These are phyloP conservation scores for Galerucella pusilla DNA, from an alignment of 2,888 invertebrate genomes.

Conservation along the genomic window DNA sequence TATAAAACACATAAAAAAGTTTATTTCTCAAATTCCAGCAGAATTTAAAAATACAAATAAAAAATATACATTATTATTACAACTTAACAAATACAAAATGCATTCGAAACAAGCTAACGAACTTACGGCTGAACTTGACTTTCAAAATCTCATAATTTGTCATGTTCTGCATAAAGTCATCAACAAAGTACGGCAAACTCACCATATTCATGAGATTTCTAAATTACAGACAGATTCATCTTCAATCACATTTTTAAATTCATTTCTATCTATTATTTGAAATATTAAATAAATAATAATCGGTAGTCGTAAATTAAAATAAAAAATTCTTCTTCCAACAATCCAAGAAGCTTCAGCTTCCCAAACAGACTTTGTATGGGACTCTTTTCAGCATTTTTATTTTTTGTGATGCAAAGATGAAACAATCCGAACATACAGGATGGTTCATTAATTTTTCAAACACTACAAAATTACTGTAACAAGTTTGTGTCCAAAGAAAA, in stretches of 20 bases:
- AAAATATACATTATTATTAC: conserved; percentile 54
- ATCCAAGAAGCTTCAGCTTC: too few relatives aligned
- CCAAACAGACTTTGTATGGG: not conserved
- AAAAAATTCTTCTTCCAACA: not conserved
- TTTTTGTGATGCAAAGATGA: conserved; percentile 1
- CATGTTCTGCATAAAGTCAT: conserved; percentile 37
- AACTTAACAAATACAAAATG: conserved; percentile 44
- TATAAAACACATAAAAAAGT: conserved; percentile 46
- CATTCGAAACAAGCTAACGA: conserved; percentile 42
- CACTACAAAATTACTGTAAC: not conserved
- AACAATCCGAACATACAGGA: conserved; percentile 1
- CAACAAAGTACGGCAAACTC: conserved; percentile 50
- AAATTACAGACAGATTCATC: conserved; percentile 30
- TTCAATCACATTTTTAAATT: not conserved
- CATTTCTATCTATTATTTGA: too few relatives aligned
- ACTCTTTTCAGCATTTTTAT: not conserved
- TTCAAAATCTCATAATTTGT: conserved; percentile 24
- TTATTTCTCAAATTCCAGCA: conserved; percentile 51
- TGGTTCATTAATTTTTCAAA: conserved; percentile 11
- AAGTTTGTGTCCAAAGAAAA: conserved; percentile 20
- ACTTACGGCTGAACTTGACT: conserved; percentile 37
- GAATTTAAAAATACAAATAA: conserved; percentile 53
- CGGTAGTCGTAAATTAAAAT: not conserved
- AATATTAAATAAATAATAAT: too few relatives aligned
- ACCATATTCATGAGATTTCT: conserved; percentile 53